Percentiles rank a stretch among this genome's conserved stretches.
Evolutionary conservation across 2,113 vertebrate species (phyloP).

Genomic region (Cettia cetti): DNA sequence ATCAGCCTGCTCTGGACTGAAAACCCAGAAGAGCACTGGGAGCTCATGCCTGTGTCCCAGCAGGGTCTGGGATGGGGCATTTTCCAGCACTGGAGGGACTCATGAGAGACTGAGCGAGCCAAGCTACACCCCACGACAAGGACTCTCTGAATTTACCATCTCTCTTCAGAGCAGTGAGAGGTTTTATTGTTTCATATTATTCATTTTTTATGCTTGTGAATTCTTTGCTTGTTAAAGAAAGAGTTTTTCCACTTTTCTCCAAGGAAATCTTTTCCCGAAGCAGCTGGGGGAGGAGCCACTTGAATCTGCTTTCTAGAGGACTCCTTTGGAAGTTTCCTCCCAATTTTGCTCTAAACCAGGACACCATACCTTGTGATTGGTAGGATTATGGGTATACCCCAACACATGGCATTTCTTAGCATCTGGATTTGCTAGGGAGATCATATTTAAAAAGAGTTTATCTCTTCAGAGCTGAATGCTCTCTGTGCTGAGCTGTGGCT

Average conservation of each 20-base stretch:
- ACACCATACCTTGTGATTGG: not conserved
- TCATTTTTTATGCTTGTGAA: not conserved
- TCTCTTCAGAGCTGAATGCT: not conserved
- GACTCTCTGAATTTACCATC: not conserved
- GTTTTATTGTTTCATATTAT: not conserved
- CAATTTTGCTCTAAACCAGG: not conserved
- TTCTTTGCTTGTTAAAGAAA: not conserved
- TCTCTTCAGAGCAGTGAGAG: not conserved
- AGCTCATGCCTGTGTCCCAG: not conserved
- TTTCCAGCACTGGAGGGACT: not conserved
- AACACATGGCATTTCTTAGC: not conserved
- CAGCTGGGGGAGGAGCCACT: rapidly evolving
- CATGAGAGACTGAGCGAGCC: too few species aligned
- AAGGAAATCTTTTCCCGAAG: rapidly evolving
- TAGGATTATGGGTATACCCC: not conserved
- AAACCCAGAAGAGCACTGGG: not conserved
- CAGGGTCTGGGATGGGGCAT: rapidly evolving
- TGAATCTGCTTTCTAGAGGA: not conserved
- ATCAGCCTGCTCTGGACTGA: not conserved
- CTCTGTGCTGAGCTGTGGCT: not conserved
- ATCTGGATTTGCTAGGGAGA: not conserved
- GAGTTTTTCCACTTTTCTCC: not conserved
- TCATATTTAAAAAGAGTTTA: not conserved
- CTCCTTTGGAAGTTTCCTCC: not conserved
- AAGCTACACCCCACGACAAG: not conserved